A percentile compares a stretch with the other conserved stretches of the same genome.
Evolutionary conservation across 2,113 vertebrate genomes (phyloP).

Genomic region (Percina caprodes): DNA sequence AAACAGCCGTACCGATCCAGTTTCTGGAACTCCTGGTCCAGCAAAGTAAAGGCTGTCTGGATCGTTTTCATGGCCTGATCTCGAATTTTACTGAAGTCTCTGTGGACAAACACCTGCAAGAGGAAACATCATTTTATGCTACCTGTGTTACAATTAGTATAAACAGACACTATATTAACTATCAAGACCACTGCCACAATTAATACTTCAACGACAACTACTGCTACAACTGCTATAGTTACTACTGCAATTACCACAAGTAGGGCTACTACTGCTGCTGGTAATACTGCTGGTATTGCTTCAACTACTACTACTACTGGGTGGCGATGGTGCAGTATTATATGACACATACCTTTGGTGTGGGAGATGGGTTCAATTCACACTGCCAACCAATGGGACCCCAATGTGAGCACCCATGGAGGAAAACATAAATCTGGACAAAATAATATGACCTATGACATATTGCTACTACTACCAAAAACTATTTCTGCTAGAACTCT

Average conservation of each 20-base stretch:
- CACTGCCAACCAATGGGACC: no score
- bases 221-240: background rate
- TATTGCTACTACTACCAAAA: background rate
- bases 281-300: background rate
- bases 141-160: background rate
- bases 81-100: slow-evolving; percentile 75
- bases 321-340: no score
- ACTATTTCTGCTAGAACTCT: background rate
- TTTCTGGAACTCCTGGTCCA: slow-evolving; percentile 84
- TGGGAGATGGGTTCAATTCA: no score
- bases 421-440: no score
- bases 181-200: background rate
- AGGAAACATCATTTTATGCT: background rate
- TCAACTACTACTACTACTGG: no score
- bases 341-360: no score
- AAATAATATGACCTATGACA: no score
- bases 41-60: slow-evolving; percentile 79
- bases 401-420: no score
- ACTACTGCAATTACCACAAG: background rate
- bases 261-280: background rate
- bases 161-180: background rate
- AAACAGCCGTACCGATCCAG: slow-evolving; percentile 67
- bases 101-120: slow-evolving; percentile 61
- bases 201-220: background rate
- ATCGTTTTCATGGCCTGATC: slow-evolving; percentile 82